Conservation (phyloP, 2,113 vertebrate genomes). For the Apus apus region DNA sequence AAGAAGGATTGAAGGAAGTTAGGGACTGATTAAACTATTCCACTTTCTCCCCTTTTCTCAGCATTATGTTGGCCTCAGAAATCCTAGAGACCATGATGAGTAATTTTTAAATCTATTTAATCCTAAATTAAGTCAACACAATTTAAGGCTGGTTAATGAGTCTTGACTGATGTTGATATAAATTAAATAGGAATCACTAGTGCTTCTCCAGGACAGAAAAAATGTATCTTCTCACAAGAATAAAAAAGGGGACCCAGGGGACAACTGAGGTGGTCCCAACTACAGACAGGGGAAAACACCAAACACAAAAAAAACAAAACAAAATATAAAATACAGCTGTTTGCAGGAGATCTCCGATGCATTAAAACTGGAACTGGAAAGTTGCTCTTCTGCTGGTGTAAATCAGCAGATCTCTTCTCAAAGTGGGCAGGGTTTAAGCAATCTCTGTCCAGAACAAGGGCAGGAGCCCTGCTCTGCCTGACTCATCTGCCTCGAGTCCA, state of each 20-base stretch:
- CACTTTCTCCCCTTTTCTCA: neutral
- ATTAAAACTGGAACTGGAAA: neutral
- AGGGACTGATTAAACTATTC: neutral
- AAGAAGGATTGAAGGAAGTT: neutral
- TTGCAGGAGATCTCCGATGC: conserved; percentile 39
- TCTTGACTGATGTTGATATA: neutral
- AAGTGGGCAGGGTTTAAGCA: neutral
- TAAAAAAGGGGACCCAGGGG: neutral
- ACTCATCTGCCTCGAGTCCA: neutral
- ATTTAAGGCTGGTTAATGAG: neutral
- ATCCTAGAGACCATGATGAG: neutral
- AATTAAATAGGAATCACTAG: neutral
- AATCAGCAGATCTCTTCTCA: neutral
- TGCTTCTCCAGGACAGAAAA: neutral
- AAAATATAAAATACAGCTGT: conserved; percentile 4
- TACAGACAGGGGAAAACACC: too few relatives aligned
- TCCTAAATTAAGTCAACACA: neutral
- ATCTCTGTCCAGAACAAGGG: neutral
- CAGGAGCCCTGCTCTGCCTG: neutral
- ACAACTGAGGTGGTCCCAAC: neutral
- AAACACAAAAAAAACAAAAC: too few relatives aligned
- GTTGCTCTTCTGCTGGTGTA: neutral
- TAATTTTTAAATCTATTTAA: neutral
- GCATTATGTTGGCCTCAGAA: neutral
- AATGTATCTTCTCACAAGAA: neutral